Evolutionary conservation across 2,888 invertebrate species (phyloP), one percentile per base, ranked within the genome.

Genomic region (Oconnorella tubifera): DNA sequence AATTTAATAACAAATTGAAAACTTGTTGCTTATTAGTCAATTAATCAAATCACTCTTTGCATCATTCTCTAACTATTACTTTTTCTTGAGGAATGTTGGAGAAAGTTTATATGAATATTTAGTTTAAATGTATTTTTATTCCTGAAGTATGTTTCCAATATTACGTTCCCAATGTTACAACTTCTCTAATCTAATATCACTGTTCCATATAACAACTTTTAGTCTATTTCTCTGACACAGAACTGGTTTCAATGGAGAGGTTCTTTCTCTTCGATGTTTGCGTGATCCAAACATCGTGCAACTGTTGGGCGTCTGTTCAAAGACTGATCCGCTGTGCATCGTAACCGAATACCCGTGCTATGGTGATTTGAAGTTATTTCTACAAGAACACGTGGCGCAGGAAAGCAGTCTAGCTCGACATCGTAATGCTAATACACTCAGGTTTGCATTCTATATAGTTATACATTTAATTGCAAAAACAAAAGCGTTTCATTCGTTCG

Each of bases 291-390:
- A 92, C 83, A 69, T 93, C 69, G 90, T 90, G 53, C 86, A 90
- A 68, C 91, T 92, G 70, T 86, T 92, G 61, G 92, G 91, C 27
- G 85, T 91, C 73, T 91, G 79, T 88, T 89, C 56, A 85, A 88
- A 48, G 49, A 89, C 90, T 57, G 91, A 92, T 77, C 92, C 92
- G 3, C 88, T 90, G 76, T 90, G 90, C 81, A 90, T 92, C 74
- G 88, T 93, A n/a, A 88, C 92, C 75, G 92, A 93, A 82, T 91
- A 92, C 81, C 90, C 91, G 78, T 90, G 91, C 79, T 88, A 89
- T 70, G 91, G 91, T 32, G 92, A 92, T 78, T 86, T 94, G 68
- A 89, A 91, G 71, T 87, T 86, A 81, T 91, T 87, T 83, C 85
- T 92, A 55, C 87, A 90, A 75, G 86, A 88, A 19, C 87, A 89